phyloP scores from a whole-genome alignment of 2,113 vertebrate species.

The Syngnathus typhle region DNA sequence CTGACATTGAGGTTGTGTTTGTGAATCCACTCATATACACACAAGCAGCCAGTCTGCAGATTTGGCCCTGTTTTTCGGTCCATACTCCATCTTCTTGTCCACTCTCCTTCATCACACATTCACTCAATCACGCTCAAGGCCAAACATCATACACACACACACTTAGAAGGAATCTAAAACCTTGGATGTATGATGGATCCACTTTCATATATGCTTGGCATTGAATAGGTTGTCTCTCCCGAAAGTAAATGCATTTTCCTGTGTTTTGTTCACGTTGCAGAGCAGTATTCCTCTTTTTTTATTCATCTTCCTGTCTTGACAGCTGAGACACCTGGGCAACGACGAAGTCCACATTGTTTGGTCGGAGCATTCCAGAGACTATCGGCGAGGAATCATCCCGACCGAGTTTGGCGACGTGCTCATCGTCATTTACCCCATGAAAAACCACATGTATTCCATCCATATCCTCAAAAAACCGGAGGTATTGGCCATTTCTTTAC shows the following conservation, averaged over 20 bases:
- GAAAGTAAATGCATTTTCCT: background rate
- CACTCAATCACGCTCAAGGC: slow-evolving; percentile 60
- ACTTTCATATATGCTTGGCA: slow-evolving; percentile 4
- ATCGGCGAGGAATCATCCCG: slow-evolving; percentile 95
- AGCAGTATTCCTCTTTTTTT: slow-evolving; percentile 10
- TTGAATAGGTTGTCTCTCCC: slow-evolving; percentile 9
- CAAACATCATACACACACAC: slow-evolving; percentile 27
- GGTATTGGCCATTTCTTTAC: slow-evolving; percentile 62
- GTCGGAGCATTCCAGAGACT: slow-evolving; percentile 97
- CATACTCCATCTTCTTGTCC: slow-evolving; percentile 47
- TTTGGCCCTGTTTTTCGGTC: slow-evolving; percentile 41
- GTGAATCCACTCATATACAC: slow-evolving; percentile 10
- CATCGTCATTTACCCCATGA: slow-evolving; percentile 97
- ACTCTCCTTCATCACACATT: slow-evolving; percentile 49
- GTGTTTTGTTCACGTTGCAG: slow-evolving; percentile 13
- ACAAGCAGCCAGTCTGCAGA: slow-evolving; percentile 12
- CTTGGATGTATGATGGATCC: slow-evolving; percentile 55
- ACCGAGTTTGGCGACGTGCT: slow-evolving; percentile 98
- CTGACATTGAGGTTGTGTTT: slow-evolving; percentile 55
- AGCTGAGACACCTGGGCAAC: slow-evolving; percentile 97
- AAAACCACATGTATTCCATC: slow-evolving; percentile 98
- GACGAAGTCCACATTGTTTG: slow-evolving; percentile 98
- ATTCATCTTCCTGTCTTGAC: slow-evolving; percentile 15
- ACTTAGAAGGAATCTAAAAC: slow-evolving; percentile 28
- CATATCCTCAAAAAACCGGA: slow-evolving; percentile 98